These are phyloP conservation scores for Metallyticus violacea DNA, from an alignment of 2,888 invertebrate genomes.

Conservation along the genomic window DNA sequence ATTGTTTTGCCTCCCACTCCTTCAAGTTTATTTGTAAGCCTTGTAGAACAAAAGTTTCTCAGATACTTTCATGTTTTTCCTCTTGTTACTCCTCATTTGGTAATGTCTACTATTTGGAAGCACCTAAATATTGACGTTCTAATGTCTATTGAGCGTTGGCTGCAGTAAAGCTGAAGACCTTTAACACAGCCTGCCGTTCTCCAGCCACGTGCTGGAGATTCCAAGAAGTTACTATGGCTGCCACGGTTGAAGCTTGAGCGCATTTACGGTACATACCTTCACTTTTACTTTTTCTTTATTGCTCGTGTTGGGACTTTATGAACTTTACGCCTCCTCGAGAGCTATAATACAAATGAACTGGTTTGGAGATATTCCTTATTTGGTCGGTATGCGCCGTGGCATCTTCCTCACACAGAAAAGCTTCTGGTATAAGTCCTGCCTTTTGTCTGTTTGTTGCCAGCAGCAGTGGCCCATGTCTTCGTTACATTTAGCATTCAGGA, in stretches of 20 bases:
- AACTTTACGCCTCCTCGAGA: background rate
- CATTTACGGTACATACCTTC: background rate
- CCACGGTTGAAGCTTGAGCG: background rate
- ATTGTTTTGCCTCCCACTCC: too few relatives aligned
- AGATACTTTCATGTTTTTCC: too few relatives aligned
- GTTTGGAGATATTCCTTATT: background rate
- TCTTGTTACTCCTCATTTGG: too few relatives aligned
- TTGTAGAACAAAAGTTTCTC: too few relatives aligned
- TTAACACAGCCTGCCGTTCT: too few relatives aligned
- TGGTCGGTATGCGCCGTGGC: background rate
- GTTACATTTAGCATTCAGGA: too few relatives aligned
- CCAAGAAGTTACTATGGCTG: background rate
- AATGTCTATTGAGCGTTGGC: too few relatives aligned
- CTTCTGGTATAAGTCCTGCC: background rate
- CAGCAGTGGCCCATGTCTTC: background rate
- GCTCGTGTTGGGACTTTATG: background rate
- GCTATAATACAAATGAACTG: background rate
- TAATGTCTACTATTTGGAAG: too few relatives aligned
- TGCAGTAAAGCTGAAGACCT: too few relatives aligned
- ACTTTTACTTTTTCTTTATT: background rate
- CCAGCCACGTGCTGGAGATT: background rate
- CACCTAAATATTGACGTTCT: too few relatives aligned
- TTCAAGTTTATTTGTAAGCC: too few relatives aligned
- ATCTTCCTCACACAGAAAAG: background rate
- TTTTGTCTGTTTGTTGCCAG: background rate